Evolutionary conservation across 2,797 vertebrate species (phyloP).

Genomic region (Myotis planiceps): DNA sequence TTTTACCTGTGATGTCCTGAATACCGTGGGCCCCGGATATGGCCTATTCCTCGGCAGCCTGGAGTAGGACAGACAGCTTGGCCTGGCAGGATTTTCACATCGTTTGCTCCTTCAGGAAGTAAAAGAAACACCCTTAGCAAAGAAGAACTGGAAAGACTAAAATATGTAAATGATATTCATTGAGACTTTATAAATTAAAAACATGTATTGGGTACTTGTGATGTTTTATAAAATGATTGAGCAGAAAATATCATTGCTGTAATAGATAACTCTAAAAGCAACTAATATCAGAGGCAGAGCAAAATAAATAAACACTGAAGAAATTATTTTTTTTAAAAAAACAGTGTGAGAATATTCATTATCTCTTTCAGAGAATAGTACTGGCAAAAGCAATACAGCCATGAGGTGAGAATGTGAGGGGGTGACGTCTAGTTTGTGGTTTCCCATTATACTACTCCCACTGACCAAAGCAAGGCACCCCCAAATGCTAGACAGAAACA

Average conservation of each 20-base stretch:
- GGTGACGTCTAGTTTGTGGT: not conserved
- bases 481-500: not conserved
- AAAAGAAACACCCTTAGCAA: conserved; percentile 55
- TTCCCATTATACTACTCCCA: not conserved
- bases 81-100: conserved; percentile 52
- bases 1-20: conserved; percentile 93
- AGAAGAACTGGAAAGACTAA: conserved; percentile 32
- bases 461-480: not conserved
- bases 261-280: not conserved
- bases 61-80: conserved; percentile 89
- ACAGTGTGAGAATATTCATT: not conserved
- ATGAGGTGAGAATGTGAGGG: not conserved
- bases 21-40: conserved; percentile 91
- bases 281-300: not conserved
- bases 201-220: not conserved
- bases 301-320: not conserved
- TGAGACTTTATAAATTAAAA: conserved; percentile 17
- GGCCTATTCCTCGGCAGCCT: conserved; percentile 92
- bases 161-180: not conserved
- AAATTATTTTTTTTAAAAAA: not conserved
- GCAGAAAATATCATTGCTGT: not conserved
- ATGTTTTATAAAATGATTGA: not conserved
- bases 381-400: not conserved
- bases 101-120: conserved; percentile 62
- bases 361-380: not conserved